Evolutionary conservation across 2,888 invertebrate species (phyloP).

Genomic region (Sphaerophoria taeniata): DNA sequence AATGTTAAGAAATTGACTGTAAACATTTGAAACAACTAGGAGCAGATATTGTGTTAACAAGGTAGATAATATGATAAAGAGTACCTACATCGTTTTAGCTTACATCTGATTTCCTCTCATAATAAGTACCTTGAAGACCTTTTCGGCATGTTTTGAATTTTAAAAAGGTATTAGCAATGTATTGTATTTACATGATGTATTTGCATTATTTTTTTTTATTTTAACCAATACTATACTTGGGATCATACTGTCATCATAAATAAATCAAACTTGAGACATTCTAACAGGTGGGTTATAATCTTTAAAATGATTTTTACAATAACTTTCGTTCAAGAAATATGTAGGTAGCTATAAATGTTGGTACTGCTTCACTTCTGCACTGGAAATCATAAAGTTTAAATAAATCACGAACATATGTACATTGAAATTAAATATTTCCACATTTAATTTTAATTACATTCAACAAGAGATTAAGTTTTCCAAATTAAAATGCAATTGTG

Average conservation of each 20-base stretch:
- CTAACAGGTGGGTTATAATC: too few relatives aligned
- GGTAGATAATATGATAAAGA: constrained; percentile 28
- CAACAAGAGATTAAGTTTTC: constrained; percentile 40
- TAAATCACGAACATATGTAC: too few relatives aligned
- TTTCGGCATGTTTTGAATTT: constrained; percentile 5
- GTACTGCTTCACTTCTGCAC: too few relatives aligned
- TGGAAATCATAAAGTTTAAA: too few relatives aligned
- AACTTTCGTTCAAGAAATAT: too few relatives aligned
- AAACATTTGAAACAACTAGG: background rate
- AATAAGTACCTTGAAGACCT: background rate
- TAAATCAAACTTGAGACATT: too few relatives aligned
- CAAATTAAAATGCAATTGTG: constrained; percentile 44
- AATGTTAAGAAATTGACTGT: constrained; percentile 19
- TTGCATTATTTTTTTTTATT: too few relatives aligned
- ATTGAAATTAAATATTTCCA: constrained; percentile 4
- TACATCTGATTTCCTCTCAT: background rate
- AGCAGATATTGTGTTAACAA: constrained; percentile 24
- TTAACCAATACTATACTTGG: too few relatives aligned
- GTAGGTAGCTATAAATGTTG: too few relatives aligned
- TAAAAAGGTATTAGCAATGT: background rate
- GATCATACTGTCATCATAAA: too few relatives aligned
- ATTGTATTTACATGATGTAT: too few relatives aligned
- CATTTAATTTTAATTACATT: constrained; percentile 46
- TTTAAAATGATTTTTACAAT: too few relatives aligned
- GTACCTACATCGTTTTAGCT: background rate